These are phyloP conservation scores for Molossus alvarezi DNA, from an alignment of 2,797 vertebrate genomes.

Conservation along the genomic window DNA sequence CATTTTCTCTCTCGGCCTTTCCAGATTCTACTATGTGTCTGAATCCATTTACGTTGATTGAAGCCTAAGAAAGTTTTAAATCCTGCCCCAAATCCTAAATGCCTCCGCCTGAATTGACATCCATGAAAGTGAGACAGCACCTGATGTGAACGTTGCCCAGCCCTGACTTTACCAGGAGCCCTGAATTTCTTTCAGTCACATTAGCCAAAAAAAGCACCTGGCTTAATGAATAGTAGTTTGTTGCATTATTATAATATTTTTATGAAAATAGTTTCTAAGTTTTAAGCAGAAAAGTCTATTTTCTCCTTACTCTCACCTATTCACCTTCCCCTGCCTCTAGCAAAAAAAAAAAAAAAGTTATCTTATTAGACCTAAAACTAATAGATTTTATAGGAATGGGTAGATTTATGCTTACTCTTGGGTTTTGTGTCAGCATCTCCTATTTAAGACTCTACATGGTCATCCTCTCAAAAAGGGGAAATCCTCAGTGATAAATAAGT, in stretches of 20 bases:
- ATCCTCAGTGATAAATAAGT: constrained; percentile 49
- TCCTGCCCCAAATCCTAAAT: no score
- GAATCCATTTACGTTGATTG: no score
- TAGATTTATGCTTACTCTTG: neutral
- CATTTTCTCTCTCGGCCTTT: constrained; percentile 21
- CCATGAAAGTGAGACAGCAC: no score
- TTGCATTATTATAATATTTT: neutral
- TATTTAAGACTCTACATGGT: neutral
- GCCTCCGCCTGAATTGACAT: no score
- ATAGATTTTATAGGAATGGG: neutral
- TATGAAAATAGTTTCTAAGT: neutral
- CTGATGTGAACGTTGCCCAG: no score
- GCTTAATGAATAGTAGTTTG: neutral
- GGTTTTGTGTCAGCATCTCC: constrained; percentile 39
- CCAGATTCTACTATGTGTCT: no score
- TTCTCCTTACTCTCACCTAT: neutral
- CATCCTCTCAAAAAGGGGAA: neutral
- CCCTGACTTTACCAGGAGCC: no score
- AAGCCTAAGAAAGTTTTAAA: no score
- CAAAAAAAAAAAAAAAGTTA: neutral
- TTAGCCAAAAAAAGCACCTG: neutral
- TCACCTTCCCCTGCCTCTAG: neutral
- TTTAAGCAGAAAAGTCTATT: constrained; percentile 39
- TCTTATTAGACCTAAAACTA: neutral
- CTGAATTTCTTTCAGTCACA: no score